Evolutionary conservation across 2,888 invertebrate genomes (phyloP).

Genomic region (Drosophila rellima): DNA sequence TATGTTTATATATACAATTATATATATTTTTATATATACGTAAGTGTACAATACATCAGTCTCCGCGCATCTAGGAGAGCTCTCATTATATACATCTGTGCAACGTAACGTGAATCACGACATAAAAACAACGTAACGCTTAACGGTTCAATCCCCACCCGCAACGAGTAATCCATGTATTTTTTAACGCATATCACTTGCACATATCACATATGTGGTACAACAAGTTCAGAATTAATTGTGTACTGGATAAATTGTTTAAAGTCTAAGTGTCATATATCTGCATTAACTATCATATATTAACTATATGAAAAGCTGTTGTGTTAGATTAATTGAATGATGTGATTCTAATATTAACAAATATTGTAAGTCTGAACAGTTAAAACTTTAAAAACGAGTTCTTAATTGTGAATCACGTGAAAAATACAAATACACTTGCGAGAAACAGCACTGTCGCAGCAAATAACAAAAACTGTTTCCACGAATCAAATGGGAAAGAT

Average conservation of each 20-base stretch:
- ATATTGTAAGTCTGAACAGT: conserved; percentile 30
- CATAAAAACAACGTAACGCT: conserved; percentile 56
- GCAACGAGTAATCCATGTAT: conserved; percentile 40
- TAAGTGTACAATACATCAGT: conserved; percentile 11
- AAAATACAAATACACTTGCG: conserved; percentile 19
- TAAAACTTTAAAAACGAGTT: conserved; percentile 15
- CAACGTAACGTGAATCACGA: conserved; percentile 48
- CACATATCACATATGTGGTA: conserved; percentile 9
- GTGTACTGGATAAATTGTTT: conserved; percentile 3
- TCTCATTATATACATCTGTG: conserved; percentile 53
- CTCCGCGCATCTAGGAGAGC: conserved; percentile 52
- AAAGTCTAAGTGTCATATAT: conserved; percentile 11
- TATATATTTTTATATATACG: conserved; percentile 5
- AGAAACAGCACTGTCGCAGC: conserved; percentile 21
- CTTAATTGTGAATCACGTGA: conserved; percentile 49
- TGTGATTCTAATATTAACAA: conserved; percentile 23
- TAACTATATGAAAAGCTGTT: conserved; percentile 31
- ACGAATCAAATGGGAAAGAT: conserved; percentile 38
- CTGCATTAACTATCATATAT: too few relatives aligned
- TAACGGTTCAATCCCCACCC: conserved; percentile 49
- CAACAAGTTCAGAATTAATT: conserved; percentile 17
- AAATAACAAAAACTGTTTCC: conserved; percentile 32
- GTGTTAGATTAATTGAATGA: conserved; percentile 31
- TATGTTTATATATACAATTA: conserved; percentile 29
- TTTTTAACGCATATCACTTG: conserved; percentile 24